phyloP scores from a whole-genome alignment of 2,797 vertebrate species.

The Spinibarbus caldwelli region DNA sequence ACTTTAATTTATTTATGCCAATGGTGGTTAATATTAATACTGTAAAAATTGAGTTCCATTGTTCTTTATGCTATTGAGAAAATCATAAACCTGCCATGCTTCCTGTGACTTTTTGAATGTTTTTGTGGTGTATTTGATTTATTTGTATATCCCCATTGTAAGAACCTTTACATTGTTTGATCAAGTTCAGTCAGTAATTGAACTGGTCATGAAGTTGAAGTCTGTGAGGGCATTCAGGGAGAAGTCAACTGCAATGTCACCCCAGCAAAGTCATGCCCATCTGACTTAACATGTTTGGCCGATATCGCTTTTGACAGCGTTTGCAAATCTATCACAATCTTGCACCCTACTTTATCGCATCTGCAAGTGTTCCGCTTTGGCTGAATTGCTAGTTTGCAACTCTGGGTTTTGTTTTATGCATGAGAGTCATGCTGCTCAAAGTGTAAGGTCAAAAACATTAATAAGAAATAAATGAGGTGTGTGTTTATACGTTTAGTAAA shows the following conservation, averaged over 20 bases:
- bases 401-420: not conserved
- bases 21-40: not conserved
- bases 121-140: not conserved
- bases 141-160: not conserved
- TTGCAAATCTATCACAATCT: constrained; percentile 13
- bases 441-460: not conserved
- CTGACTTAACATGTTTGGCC: constrained; percentile 35
- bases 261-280: constrained; percentile 31
- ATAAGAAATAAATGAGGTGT: not conserved
- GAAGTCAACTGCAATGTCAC: constrained; percentile 15
- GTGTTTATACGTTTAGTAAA: not conserved
- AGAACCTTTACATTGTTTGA: not conserved
- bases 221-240: constrained; percentile 5
- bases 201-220: not conserved
- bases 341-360: not conserved
- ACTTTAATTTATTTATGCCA: not conserved
- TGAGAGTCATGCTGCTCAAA: not conserved
- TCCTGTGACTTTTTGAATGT: not conserved
- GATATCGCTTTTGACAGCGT: constrained; percentile 11
- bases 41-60: not conserved
- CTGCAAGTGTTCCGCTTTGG: not conserved
- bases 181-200: not conserved
- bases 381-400: too few relatives aligned
- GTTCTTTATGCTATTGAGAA: not conserved
- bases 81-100: not conserved